Evolutionary conservation across 2,113 vertebrate genomes (phyloP), one percentile per base, ranked within the genome.

Genomic region (Malurus elegans): DNA sequence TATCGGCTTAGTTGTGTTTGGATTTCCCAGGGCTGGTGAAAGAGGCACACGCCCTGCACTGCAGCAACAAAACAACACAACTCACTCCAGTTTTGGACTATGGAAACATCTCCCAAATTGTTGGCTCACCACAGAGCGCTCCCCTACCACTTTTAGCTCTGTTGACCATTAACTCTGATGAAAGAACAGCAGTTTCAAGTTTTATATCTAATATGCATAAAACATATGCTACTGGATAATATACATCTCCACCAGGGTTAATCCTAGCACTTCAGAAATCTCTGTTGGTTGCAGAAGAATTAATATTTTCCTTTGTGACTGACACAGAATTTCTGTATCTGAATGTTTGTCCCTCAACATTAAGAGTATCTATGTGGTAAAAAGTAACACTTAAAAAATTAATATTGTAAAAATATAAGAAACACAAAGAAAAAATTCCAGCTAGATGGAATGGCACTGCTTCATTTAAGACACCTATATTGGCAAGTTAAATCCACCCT

Each of bases 321-420:
- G 12, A 71, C 17, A 42, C 4, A 54, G 42, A 40, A 85, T 3
- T 19, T 8, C 61, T 32, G 26, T 57, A 79, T 38, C 38, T 45
- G 32, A 67, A 71, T 18, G 10, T 7, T 64, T 31, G 8, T 1
- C 8, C 7, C 18, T 25, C 1, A 1, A 17, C 12, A 34, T 18
- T 47, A 23, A 45, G 66, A 74, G 34, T 18, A 66, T 28, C 67
- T 50, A 9, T 5, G 6, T 15, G 15, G n/a, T 42, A 81, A 70
- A 86, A 73, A 74, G 17, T 54, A 62, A 62, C 4, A 90, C 0
- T 53, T 14, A 53, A 14, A 57, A 58, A 58, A 87, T 51, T 29
- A 18, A 40, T 40, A 45, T 3, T 6, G 18, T 34, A 44, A 75
- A 79, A 79, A 71, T 25, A 60, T 5, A 31, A 45, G 14, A 61